Base-by-base conservation (phyloP, 2,113 vertebrate species). In the Heteronetta atricapilla region DNA sequence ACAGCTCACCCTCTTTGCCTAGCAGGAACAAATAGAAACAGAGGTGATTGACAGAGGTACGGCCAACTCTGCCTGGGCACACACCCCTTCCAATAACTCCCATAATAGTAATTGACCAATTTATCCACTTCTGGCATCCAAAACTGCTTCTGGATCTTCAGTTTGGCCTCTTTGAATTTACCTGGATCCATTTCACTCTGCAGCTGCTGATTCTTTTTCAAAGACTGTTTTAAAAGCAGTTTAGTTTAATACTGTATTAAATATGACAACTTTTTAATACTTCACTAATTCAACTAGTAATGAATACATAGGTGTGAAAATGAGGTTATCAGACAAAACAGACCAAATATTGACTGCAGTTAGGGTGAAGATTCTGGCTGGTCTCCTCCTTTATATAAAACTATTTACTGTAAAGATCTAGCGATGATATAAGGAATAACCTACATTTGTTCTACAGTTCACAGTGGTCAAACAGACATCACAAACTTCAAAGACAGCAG, bases 31-130 rank as follows among this genome's bases (percentile, higher is more conserved):
- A 99, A 96, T 99, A 99, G 98, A 99, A 99, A 94, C 99, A 99
- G 76, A 99, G 98, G 95, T 99, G 99, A 95, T 99, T 99, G 98
- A 99, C 98, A 0, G 85, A 99, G 98, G 97, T 99, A 99, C 33
- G 99, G 98, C 99, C 99, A 99, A 59, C 99, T 99, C 97, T 99
- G 99, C n/a, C 99, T 97, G 1, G 99, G 99, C 22, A 99, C 99
- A 1, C 98, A 97, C 6, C 99, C 99, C 94, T 99, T 99, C 99
- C 99, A 99, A 90, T 98, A 99, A 97, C 99, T 99, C 97, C 99
- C 99, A 66, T 99, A 99, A 84, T 99, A 99, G 94, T 99, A 99
- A 94, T 99, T 99, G 66, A 99, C 99, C 96, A 99, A 97, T 95
- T 99, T 99, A 97, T 99, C 99, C 67, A 98, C 99, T 25, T 99